phyloP scores from a whole-genome alignment of 2,888 invertebrate species.

The Resseliella maxima region DNA sequence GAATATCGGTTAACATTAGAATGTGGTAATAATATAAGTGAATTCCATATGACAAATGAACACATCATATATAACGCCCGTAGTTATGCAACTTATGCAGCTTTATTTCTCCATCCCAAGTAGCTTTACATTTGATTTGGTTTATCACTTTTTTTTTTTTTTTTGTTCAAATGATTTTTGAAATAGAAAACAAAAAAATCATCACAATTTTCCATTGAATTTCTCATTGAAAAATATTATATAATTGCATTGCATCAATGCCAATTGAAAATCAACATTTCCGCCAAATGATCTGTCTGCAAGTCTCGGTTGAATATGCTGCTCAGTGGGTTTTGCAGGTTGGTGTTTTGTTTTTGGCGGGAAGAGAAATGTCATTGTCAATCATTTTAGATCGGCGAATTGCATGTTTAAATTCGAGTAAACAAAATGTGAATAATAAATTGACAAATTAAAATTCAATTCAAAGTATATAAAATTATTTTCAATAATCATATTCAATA shows the following conservation, averaged over 20 bases:
- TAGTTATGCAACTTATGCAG: background rate
- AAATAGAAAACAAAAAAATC: background rate
- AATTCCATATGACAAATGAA: background rate
- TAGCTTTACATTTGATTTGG: too few relatives aligned
- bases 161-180: background rate
- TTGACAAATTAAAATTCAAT: too few relatives aligned
- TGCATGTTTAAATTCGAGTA: background rate
- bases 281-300: background rate
- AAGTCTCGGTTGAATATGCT: background rate
- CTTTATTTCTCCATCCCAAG: background rate
- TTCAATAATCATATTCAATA: too few relatives aligned
- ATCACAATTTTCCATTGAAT: too few relatives aligned
- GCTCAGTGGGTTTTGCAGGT: background rate
- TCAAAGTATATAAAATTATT: too few relatives aligned
- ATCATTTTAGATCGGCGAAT: background rate
- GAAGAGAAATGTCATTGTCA: slow-evolving; percentile 31
- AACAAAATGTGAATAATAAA: background rate
- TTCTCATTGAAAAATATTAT: too few relatives aligned
- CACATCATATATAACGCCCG: slow-evolving; percentile 3
- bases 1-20: too few relatives aligned
- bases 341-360: slow-evolving; percentile 24
- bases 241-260: too few relatives aligned
- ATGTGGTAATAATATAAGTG: too few relatives aligned
- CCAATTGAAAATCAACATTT: background rate
- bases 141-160: background rate